A percentile compares a stretch with the other conserved stretches of the same genome.
These are phyloP conservation scores for Pampusana beccarii DNA, from an alignment of 2,113 vertebrate species.

Conservation along the genomic window DNA sequence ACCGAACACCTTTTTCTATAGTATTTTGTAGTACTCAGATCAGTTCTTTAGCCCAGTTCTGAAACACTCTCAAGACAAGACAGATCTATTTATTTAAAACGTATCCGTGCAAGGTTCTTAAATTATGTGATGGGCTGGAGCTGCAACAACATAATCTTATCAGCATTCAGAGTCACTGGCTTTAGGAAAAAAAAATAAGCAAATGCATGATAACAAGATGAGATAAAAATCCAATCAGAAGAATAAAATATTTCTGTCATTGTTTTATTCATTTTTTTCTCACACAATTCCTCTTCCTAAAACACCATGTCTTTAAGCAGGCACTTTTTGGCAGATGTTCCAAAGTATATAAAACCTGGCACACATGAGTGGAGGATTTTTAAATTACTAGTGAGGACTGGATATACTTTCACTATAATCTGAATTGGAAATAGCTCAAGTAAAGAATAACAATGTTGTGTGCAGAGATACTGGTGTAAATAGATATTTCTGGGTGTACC, in stretches of 20 bases:
- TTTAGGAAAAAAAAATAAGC: not conserved
- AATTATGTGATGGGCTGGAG: not conserved
- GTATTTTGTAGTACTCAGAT: not conserved
- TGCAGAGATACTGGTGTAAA: constrained; percentile 46
- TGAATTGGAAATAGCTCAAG: constrained; percentile 56
- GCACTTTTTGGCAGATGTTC: not conserved
- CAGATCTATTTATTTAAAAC: not conserved
- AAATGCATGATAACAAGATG: constrained; percentile 34
- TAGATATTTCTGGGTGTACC: not conserved
- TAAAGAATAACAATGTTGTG: constrained; percentile 41
- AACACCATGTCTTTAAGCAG: constrained; percentile 8
- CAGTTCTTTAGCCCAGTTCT: not conserved
- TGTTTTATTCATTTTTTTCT: constrained; percentile 47
- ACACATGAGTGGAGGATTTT: constrained; percentile 45
- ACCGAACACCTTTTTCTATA: not conserved
- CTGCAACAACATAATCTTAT: not conserved
- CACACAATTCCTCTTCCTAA: constrained; percentile 1
- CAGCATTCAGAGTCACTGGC: not conserved
- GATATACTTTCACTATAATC: constrained; percentile 49
- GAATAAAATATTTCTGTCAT: constrained; percentile 49
- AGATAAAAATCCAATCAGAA: constrained; percentile 57
- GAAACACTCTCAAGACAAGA: not conserved
- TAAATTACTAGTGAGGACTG: constrained; percentile 46
- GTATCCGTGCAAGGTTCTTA: not conserved
- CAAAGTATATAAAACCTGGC: not conserved